Percentiles rank a stretch among this genome's conserved stretches.
Evolutionary conservation across 2,797 vertebrate genomes (phyloP).

Genomic region (Columba guinea): DNA sequence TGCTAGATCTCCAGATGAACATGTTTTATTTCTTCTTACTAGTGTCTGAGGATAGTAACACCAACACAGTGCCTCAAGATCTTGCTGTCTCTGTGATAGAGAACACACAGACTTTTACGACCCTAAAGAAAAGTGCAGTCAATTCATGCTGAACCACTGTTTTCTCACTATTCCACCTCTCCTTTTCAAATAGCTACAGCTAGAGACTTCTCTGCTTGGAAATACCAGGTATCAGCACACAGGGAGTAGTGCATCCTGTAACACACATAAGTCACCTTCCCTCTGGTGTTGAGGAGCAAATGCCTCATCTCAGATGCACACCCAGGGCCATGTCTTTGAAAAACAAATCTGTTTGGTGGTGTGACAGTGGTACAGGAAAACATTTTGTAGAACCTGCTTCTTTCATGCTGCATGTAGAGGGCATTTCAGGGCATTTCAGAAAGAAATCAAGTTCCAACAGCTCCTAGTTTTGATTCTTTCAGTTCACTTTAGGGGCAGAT

Average conservation of each 20-base stretch:
- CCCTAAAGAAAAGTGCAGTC: neutral
- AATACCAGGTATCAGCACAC: neutral
- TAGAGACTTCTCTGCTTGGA: neutral
- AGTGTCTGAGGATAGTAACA: neutral
- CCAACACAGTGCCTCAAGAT: neutral
- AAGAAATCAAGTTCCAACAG: neutral
- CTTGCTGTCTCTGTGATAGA: neutral
- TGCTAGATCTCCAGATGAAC: neutral
- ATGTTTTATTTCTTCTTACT: neutral
- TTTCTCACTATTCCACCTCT: neutral
- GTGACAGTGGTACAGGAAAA: neutral
- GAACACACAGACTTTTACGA: neutral
- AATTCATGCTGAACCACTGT: neutral
- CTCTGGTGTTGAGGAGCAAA: neutral
- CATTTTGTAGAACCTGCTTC: neutral
- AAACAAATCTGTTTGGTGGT: neutral
- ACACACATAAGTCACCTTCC: neutral
- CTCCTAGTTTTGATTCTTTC: slow-evolving; percentile 1
- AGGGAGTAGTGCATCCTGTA: neutral
- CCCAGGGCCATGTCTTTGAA: neutral
- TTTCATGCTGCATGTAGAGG: neutral
- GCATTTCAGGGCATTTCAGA: neutral
- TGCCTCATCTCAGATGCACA: neutral
- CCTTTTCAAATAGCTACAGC: neutral
- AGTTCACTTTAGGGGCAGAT: slow-evolving; percentile 8